Percentiles rank a stretch among this genome's conserved stretches.
phyloP scores from a whole-genome alignment of 2,113 vertebrate genomes.

The Oxyura jamaicensis region DNA sequence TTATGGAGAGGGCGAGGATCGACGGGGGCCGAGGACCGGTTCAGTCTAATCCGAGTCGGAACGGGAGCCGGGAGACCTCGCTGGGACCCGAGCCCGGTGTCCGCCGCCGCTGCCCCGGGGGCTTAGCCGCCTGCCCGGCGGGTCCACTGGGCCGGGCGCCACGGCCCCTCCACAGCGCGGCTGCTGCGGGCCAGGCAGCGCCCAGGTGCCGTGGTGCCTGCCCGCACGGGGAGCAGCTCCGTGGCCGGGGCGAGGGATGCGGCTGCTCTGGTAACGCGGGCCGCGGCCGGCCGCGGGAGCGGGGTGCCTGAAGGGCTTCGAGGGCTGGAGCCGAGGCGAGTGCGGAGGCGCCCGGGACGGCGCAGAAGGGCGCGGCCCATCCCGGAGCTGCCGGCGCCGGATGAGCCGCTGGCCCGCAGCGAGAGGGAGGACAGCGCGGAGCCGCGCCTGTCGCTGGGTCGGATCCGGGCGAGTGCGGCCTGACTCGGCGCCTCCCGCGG shows the following conservation, averaged over 20 bases:
- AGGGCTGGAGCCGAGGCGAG: neutral
- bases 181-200: neutral
- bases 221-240: no score
- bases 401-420: neutral
- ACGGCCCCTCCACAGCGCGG: neutral
- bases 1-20: no score
- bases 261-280: neutral
- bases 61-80: neutral
- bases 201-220: neutral
- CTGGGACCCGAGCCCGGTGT: neutral
- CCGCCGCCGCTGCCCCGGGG: neutral
- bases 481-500: neutral
- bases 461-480: neutral
- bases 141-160: no score
- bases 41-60: fast-evolving
- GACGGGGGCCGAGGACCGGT: neutral
- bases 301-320: neutral
- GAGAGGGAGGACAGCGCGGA: neutral
- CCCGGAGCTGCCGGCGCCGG: neutral
- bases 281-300: neutral
- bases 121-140: neutral
- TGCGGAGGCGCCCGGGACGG: neutral
- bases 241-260: neutral
- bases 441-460: neutral
- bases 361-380: neutral